Conservation (phyloP, 1,140 invertebrate species). For the Drosophila rhopaloa region DNA sequence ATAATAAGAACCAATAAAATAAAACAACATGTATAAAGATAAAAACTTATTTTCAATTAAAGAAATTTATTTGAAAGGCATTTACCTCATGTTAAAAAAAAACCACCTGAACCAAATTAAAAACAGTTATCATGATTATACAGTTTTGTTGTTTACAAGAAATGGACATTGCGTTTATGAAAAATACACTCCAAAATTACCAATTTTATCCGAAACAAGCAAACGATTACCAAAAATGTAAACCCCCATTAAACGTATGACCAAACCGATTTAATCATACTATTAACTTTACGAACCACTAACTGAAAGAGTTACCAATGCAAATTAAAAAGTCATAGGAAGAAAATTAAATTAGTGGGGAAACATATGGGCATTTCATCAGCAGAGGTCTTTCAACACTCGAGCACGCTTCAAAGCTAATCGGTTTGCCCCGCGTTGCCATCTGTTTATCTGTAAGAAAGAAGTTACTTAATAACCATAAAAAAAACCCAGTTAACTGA, state of each 20-base stretch:
- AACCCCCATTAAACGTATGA: slow-evolving; percentile 4
- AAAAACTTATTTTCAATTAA: no score
- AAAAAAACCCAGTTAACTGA: slow-evolving; percentile 59
- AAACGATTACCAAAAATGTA: slow-evolving; percentile 6
- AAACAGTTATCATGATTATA: no score
- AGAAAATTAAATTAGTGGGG: slow-evolving; percentile 39
- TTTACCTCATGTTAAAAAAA: no score
- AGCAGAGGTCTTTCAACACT: slow-evolving; percentile 40
- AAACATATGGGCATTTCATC: slow-evolving; percentile 22
- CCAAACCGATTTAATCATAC: slow-evolving; percentile 20
- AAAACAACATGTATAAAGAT: background rate
- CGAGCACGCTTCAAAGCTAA: slow-evolving; percentile 43
- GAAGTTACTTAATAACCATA: slow-evolving; percentile 76
- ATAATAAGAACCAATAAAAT: background rate
- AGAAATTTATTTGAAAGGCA: no score
- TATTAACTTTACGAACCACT: slow-evolving; percentile 38
- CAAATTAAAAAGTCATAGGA: slow-evolving; percentile 37
- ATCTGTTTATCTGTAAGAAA: slow-evolving; percentile 34
- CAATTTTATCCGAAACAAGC: background rate
- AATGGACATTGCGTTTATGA: background rate
- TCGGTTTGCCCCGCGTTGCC: slow-evolving; percentile 31
- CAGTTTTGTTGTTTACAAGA: no score
- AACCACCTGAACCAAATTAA: no score
- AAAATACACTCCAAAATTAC: background rate
- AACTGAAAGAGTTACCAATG: slow-evolving; percentile 43